Conservation (phyloP, 2,888 invertebrate species). For the Drosophila antonietae region DNA sequence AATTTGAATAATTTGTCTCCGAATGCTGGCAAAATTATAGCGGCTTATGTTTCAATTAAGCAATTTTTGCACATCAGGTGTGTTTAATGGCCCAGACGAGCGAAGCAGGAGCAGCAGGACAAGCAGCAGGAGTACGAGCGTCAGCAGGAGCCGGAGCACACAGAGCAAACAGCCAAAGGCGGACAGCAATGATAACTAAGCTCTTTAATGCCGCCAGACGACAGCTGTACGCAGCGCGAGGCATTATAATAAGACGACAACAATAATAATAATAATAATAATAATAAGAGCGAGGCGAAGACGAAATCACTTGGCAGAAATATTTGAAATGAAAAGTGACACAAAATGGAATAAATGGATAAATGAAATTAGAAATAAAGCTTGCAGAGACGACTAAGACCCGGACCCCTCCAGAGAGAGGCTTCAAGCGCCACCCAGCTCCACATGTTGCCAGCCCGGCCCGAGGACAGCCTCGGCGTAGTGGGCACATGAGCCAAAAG, state of each 20-base stretch:
- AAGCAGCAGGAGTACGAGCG: no score
- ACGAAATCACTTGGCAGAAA: conserved; percentile 34
- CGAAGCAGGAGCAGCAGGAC: conserved; percentile 28
- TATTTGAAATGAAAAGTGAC: conserved; percentile 57
- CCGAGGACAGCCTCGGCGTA: conserved; percentile 30
- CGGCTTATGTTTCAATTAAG: conserved; percentile 80
- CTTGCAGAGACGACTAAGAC: not conserved
- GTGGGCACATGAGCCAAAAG: conserved; percentile 73
- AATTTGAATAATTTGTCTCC: conserved; percentile 71
- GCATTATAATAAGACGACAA: conserved; percentile 8
- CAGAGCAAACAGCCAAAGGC: conserved; percentile 11
- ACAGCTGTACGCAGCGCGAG: conserved; percentile 61
- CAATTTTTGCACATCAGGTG: conserved; percentile 77
- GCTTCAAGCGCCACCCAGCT: conserved; percentile 30
- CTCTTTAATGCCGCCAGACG: conserved; percentile 59
- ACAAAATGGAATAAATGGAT: conserved; percentile 1
- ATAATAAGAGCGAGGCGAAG: conserved; percentile 3
- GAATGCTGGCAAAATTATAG: conserved; percentile 60
- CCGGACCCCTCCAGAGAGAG: not conserved
- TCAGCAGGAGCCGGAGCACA: not conserved
- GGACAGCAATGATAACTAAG: conserved; percentile 58
- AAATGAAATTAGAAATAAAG: conserved; percentile 60
- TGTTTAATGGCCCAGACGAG: conserved; percentile 67
- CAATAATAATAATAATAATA: not conserved
- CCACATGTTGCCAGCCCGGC: conserved; percentile 18